Evolutionary conservation across 2,113 vertebrate species (phyloP), one percentile per base, ranked within the genome.

Genomic region (Eira barbara): DNA sequence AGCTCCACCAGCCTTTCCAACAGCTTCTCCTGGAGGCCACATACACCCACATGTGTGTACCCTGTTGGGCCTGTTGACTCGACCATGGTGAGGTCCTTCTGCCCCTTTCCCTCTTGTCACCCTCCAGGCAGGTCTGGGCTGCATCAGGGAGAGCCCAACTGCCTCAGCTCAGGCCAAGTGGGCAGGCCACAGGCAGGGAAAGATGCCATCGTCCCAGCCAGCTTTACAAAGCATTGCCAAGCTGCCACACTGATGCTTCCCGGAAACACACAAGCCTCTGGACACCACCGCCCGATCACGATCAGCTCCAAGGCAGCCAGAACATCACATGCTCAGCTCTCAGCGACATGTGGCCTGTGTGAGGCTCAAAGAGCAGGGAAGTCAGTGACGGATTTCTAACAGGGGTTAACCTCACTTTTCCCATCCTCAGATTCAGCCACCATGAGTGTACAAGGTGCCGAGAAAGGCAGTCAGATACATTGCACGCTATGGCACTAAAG

Each of bases 211-310:
- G 3, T 80, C 96, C 45, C 93, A 73, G 96, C 76, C 95, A 25
- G 0, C 94, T 98, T 98, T 97, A 98, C 92, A 97, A 5, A 20
- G 97, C 86, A 67, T 71, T 97, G 95, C 98, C 98, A 98, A 55
- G 86, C 93, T 94, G 92, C 96, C 23, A 93, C 3, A 5, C 49
- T 94, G 98, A 98, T 13, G 67, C 88, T 98, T 81, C 96, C 98
- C 96, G 98, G 98, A 94, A 92, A 55, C 34, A 20, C 1, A 20
- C 65, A 42, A 39, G 81, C 42, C 83, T 80, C 86, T 90, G 73
- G 52, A 98, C 0, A 83, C 82, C 97, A 92, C 59, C 95, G 95
- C 6, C 63, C 36, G 39, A 73, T 90, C 81, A 76, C 10, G 29
- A 59, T 47, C 67, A 78, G 59, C 67, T 49, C 74, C 29, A 36